A percentile compares a stretch with the other conserved stretches of the same genome.
phyloP scores from a whole-genome alignment of 2,888 invertebrate genomes.

The Drosophila acutilabella region DNA sequence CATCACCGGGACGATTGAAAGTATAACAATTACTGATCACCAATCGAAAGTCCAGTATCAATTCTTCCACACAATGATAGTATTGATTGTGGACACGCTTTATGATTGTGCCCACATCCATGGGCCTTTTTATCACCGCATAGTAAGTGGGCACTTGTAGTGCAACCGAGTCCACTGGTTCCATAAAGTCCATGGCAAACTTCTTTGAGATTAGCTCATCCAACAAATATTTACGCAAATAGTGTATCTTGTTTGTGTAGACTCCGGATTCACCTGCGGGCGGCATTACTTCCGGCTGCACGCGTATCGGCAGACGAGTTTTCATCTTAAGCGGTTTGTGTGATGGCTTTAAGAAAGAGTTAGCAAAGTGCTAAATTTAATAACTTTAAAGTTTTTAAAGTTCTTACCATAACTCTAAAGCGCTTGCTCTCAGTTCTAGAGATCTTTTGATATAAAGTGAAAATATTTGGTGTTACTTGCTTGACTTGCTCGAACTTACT shows the following conservation, averaged over 20 bases:
- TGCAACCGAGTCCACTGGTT: constrained; percentile 39
- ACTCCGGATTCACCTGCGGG: constrained; percentile 3
- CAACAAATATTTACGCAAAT: constrained; percentile 44
- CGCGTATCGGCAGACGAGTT: constrained; percentile 15
- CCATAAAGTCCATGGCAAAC: constrained; percentile 48
- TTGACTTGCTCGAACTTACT: no score
- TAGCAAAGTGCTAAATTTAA: not conserved
- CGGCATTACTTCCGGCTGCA: constrained; percentile 44
- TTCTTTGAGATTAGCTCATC: constrained; percentile 47
- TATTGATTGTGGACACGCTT: constrained; percentile 46
- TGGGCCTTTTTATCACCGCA: constrained; percentile 22
- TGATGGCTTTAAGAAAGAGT: not conserved
- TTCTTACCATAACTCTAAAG: constrained; percentile 2
- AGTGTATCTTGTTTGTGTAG: constrained; percentile 57
- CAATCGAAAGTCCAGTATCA: constrained; percentile 34
- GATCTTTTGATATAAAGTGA: not conserved
- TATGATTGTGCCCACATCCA: constrained; percentile 52
- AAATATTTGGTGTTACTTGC: no score
- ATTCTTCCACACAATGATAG: constrained; percentile 25
- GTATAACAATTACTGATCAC: constrained; percentile 39
- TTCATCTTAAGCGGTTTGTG: constrained; percentile 2
- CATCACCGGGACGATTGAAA: constrained; percentile 24
- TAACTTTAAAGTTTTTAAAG: not conserved
- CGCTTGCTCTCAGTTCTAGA: not conserved
- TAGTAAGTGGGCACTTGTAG: constrained; percentile 36